Base-by-base conservation (phyloP, 2,888 invertebrate species). In the Clepsis dumicolana region DNA sequence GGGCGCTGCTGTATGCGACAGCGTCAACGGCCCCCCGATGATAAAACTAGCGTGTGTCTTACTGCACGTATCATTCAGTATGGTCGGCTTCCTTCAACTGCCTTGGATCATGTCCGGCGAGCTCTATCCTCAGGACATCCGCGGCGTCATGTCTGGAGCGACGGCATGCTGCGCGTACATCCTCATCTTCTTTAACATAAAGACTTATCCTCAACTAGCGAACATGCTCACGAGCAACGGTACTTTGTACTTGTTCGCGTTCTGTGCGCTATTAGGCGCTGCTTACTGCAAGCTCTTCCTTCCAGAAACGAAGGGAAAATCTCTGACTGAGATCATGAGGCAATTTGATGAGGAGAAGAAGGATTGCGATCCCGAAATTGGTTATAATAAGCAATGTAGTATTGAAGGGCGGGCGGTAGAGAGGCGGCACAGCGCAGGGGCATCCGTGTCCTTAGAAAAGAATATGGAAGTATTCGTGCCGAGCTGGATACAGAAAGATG, bases 51-150 rank as follows among this genome's bases (percentile, higher is more conserved):
- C 95, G 0, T 96, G 96, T 73, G 93, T 96, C 0, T 85, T 96
- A 29, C 88, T 95, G 16, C 96, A 96, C 80, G 96, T 96, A 0
- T 95, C 95, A 0, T 95, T 95, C 77, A 96, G 96, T 71, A 96
- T 96, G 96, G 93, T 96, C 1, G 96, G 96, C 0, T 96, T 96
- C 83, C 84, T 96, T 0, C 96, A 96, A 25, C 88, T 96, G 4
- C 96, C 96, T 0, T 96, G 96, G 96, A 95, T 96, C 29, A 95
- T 96, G 95, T 96, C 95, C 0, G 96, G 96, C 1, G 96, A 96
- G 78, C 80, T 96, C 52, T 96, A 96, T 76, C 96, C 96, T 1
- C 91, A 96, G 72, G 94, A 94, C 67, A 95, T 96, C 1, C 89
- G 96, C 73, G 96, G 96, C 0, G 94, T 96, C 0, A 95, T 96